Percentiles rank a stretch among this genome's conserved stretches.
Evolutionary conservation across 2,888 invertebrate genomes (phyloP).

Genomic region (Listrodromus nycthemerus): DNA sequence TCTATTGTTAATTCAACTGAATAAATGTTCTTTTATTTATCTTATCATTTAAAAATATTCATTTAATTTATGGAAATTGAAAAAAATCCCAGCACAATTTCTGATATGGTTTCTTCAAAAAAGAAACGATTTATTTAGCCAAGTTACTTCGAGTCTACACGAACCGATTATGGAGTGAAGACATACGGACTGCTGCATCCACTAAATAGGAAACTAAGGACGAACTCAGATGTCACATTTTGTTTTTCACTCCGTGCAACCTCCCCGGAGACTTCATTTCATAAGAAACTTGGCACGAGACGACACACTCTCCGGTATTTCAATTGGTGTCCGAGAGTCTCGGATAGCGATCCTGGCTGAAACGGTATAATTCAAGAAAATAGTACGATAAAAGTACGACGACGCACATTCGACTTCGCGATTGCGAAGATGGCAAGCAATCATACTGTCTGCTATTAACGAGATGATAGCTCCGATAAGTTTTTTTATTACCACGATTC

Average conservation of each 20-base stretch:
- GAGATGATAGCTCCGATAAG: neutral
- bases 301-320: neutral
- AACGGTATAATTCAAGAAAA: neutral
- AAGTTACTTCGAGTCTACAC: neutral
- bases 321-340: neutral
- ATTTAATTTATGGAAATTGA: no score
- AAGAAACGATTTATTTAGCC: neutral
- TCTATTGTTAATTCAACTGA: no score
- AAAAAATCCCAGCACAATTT: no score
- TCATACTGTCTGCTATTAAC: neutral
- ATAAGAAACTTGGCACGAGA: conserved; percentile 1
- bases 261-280: neutral
- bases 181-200: neutral
- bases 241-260: neutral
- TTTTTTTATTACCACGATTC: neutral
- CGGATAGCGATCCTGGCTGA: neutral
- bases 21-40: no score
- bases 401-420: neutral
- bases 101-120: no score
- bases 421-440: neutral
- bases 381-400: neutral
- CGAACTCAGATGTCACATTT: neutral
- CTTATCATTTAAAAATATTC: no score
- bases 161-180: neutral
- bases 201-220: neutral